These are phyloP conservation scores for Epistrophe grossulariae DNA, from an alignment of 2,888 invertebrate species.

Conservation along the genomic window DNA sequence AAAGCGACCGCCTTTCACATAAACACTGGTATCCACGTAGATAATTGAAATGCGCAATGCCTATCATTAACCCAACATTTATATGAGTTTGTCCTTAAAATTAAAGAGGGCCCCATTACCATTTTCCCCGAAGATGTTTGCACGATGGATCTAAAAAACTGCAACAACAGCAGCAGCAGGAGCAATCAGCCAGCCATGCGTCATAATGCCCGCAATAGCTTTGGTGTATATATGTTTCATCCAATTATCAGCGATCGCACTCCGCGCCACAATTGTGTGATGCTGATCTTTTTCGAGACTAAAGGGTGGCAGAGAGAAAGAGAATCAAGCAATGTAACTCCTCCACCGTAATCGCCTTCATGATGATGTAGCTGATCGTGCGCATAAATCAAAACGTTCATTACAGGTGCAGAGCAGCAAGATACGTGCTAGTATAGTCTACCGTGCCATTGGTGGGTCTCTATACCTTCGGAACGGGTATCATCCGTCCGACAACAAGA, in stretches of 20 bases:
- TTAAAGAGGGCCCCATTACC: constrained; percentile 68
- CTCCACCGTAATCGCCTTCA: constrained; percentile 35
- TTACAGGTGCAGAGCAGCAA: constrained; percentile 73
- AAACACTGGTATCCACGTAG: constrained; percentile 73
- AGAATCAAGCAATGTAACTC: neutral
- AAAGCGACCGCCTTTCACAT: constrained; percentile 73
- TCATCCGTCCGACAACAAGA: constrained; percentile 57
- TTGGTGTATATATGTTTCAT: constrained; percentile 53
- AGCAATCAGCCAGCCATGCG: constrained; percentile 55
- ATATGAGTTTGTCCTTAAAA: constrained; percentile 72
- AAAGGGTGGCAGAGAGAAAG: constrained; percentile 12
- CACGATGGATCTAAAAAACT: constrained; percentile 50
- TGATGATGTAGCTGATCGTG: constrained; percentile 63
- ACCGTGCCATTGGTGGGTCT: constrained; percentile 45
- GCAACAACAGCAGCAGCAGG: constrained; percentile 28
- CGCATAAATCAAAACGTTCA: constrained; percentile 74
- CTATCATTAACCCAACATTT: constrained; percentile 68
- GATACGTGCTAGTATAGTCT: constrained; percentile 59
- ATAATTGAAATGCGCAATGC: constrained; percentile 74
- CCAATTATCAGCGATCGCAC: constrained; percentile 69
- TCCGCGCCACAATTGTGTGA: constrained; percentile 11
- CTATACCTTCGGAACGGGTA: constrained; percentile 10
- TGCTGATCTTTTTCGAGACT: neutral
- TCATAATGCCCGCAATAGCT: constrained; percentile 63
- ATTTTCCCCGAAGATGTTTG: constrained; percentile 71